A percentile compares a stretch with the other conserved stretches of the same genome.
These are phyloP conservation scores for Nymphalis urticae DNA, from an alignment of 2,888 invertebrate genomes.

Conservation along the genomic window DNA sequence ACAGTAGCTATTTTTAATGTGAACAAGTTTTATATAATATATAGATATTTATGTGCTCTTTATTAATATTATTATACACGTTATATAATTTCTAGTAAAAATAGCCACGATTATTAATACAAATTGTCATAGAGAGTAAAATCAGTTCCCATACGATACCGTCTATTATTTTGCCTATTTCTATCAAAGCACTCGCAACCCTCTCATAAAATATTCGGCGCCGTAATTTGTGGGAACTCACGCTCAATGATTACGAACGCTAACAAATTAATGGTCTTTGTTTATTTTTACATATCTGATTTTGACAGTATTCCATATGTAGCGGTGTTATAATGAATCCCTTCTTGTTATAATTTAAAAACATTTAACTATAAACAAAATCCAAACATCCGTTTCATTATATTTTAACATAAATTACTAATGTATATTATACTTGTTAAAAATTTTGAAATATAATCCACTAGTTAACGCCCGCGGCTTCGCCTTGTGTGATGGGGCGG, in stretches of 20 bases:
- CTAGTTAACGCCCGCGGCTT: no score
- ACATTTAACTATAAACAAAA: background rate
- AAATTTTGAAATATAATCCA: no score
- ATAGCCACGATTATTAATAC: background rate
- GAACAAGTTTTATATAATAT: no score
- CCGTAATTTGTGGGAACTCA: conserved; percentile 73
- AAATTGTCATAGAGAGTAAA: conserved; percentile 19
- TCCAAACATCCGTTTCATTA: background rate
- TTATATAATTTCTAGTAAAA: background rate
- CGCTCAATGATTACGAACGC: conserved; percentile 43
- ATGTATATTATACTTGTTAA: background rate
- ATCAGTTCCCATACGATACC: conserved; percentile 68
- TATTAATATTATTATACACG: no score
- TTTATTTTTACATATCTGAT: conserved; percentile 38
- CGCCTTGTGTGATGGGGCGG: no score
- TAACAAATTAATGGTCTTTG: conserved; percentile 24
- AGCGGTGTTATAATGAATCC: background rate
- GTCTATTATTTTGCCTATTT: conserved; percentile 70
- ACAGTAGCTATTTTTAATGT: no score
- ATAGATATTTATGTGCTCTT: no score
- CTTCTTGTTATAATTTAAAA: background rate
- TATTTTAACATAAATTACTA: background rate
- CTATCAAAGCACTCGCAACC: conserved; percentile 63
- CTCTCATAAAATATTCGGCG: conserved; percentile 65
- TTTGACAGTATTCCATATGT: conserved; percentile 12